Evolutionary conservation across 2,797 vertebrate species (phyloP), one percentile per base, ranked within the genome.

Genomic region (Euthynnus affinis): DNA sequence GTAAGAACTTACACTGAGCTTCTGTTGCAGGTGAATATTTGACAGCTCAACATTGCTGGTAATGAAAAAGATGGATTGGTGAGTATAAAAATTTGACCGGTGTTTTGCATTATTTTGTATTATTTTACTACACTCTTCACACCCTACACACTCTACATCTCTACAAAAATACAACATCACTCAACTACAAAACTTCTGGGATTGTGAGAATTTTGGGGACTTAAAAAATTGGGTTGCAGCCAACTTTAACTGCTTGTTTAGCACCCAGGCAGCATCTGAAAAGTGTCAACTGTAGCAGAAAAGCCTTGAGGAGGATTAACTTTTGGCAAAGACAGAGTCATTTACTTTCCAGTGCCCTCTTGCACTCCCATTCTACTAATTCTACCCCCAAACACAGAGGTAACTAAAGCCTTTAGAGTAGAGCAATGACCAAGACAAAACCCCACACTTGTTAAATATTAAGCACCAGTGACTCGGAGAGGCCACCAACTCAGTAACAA

Each of bases 371-470:
- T 52, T 73, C n/a, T 46, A 32, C 52, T 74, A 8, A 70, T 58
- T 63, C 14, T 25, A 6, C 29, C 32, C 56, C 48, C 40, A 42
- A 29, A 52, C 53, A 29, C 70, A 69, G 73, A 82, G 49, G 87
- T 90, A 89, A 90, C 84, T 87, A 87, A 89, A 86, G 77, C 78
- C 83, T 82, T 29, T 22, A 78, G 66, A 88, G 76, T 67, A 55
- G 55, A 74, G 79, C 81, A 58, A 61, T 75, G 77, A 87, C 79
- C 70, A 77, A 78, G 74, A 71, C 27, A 74, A 83, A 74, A 87
- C 32, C 15, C 67, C 76, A 67, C 58, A 5, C 71, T 82, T 80
- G 86, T 95, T 94, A 94, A 95, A 94, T 93, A 95, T 95, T 94
- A 91, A 94, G 67, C 77, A 78, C 17, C 80, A 49, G 76, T 86